Evolutionary conservation across 2,113 vertebrate genomes (phyloP).

Genomic region (Crypturellus undulatus): DNA sequence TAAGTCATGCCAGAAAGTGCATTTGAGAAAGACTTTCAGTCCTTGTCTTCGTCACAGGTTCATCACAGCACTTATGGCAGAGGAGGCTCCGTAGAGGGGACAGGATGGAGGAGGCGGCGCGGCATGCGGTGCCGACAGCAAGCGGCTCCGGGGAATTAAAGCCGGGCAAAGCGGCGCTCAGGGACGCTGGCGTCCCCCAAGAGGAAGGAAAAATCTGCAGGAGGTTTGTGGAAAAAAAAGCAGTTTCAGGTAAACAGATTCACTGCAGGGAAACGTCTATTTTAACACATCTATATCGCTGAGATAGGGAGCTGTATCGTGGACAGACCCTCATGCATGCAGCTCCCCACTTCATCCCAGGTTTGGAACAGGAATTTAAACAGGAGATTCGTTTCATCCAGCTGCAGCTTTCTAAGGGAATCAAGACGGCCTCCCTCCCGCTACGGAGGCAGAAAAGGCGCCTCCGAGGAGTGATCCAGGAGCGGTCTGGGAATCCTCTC

Average conservation of each 20-base stretch:
- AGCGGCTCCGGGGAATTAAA: neutral
- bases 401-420: neutral
- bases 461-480: rapidly evolving
- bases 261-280: neutral
- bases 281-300: rapidly evolving
- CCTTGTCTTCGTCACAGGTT: constrained; percentile 5
- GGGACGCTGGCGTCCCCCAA: neutral
- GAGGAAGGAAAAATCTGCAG: neutral
- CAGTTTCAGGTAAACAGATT: neutral
- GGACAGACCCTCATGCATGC: neutral
- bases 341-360: neutral
- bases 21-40: constrained; percentile 35
- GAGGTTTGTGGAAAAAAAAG: neutral
- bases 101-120: neutral
- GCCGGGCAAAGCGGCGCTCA: neutral
- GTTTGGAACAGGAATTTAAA: neutral
- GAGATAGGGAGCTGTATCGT: rapidly evolving
- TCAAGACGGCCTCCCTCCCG: rapidly evolving
- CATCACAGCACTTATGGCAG: neutral
- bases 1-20: constrained; percentile 19
- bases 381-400: neutral
- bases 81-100: neutral
- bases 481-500: neutral
- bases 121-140: neutral
- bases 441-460: neutral